Base-by-base conservation (phyloP, 2,113 vertebrate genomes). In the Prunella fulvescens region DNA sequence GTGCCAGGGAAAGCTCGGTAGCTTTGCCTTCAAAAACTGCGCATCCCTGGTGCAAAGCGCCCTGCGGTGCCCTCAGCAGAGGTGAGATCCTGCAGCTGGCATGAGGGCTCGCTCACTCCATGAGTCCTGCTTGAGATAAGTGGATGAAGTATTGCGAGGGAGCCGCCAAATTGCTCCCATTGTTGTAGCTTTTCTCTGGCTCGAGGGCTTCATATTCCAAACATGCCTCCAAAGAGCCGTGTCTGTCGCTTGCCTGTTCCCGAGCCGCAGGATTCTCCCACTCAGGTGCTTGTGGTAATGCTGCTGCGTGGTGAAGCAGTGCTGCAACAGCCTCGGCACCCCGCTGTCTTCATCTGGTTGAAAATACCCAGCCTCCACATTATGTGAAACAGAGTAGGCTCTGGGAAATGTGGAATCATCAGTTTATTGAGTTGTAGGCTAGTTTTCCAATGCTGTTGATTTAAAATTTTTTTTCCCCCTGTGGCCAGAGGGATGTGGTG, bases 341-440 rank as follows among this genome's bases (percentile, higher is more conserved):
- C 90, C 37, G 39, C 86, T 94, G 90, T 73, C 82, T 73, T 92
- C 84, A 48, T 81, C 45, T 73, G 47, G 5, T 19, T 92, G 82
- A 61, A 62, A 66, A 80, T 64, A 76, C 10, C 0, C 66, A 86
- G 67, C 81, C 28, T 31, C 24, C 1, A 3, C 31, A 29, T 48
- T 58, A 19, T 62, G 56, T 58, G 67, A 70, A 47, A 58, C 12
- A 15, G 42, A 81, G 28, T 47, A 90, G 56, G 26, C 64, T 80
- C 56, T 83, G 76, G 58, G 67, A 82, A 66, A 85, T 14, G 71
- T 47, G 60, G 87, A 71, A 45, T 83, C 78, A 56, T 67, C 48
- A 4, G 16, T 82, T 82, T 67, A 5, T 44, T 54, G 47, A 42
- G n/a, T 31, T 80, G 16, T 54, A 8, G 13, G 26, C 58, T 82